Evolutionary conservation across 2,113 vertebrate species (phyloP).

Genomic region (Hippocampus guttulatus): DNA sequence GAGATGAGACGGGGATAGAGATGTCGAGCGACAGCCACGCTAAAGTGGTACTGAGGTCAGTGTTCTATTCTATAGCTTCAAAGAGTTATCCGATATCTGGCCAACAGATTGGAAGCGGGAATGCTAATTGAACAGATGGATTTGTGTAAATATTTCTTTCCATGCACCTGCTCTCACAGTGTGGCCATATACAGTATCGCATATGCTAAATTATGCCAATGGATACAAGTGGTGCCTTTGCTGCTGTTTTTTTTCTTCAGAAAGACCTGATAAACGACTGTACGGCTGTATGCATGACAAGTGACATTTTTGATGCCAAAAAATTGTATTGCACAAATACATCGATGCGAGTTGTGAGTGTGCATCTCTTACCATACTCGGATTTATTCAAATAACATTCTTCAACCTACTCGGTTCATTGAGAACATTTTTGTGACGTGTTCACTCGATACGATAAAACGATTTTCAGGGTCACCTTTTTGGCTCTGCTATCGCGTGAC

Average conservation of each 20-base stretch:
- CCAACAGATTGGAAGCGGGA: not conserved
- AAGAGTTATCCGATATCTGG: conserved; percentile 21
- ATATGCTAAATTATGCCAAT: not conserved
- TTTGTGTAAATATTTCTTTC: conserved; percentile 13
- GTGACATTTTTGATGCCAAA: too few species aligned
- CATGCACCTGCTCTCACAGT: not conserved
- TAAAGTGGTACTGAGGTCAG: not conserved
- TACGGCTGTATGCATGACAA: too few species aligned
- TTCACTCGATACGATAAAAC: not conserved
- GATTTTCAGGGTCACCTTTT: not conserved
- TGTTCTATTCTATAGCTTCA: conserved; percentile 11
- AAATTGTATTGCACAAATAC: too few species aligned
- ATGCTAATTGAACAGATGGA: conserved; percentile 8
- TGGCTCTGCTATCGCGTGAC: not conserved
- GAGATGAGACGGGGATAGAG: not conserved
- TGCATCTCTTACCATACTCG: not conserved
- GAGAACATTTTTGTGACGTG: not conserved
- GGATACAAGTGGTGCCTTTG: not conserved
- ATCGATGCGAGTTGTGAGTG: not conserved
- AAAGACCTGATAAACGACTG: not conserved
- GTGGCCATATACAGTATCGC: not conserved
- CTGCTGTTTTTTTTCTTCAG: not conserved
- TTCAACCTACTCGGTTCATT: not conserved
- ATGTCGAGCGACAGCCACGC: not conserved
- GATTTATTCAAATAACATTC: not conserved